These are phyloP conservation scores for Exocentrus adspersus DNA, from an alignment of 2,888 invertebrate species.

Conservation along the genomic window DNA sequence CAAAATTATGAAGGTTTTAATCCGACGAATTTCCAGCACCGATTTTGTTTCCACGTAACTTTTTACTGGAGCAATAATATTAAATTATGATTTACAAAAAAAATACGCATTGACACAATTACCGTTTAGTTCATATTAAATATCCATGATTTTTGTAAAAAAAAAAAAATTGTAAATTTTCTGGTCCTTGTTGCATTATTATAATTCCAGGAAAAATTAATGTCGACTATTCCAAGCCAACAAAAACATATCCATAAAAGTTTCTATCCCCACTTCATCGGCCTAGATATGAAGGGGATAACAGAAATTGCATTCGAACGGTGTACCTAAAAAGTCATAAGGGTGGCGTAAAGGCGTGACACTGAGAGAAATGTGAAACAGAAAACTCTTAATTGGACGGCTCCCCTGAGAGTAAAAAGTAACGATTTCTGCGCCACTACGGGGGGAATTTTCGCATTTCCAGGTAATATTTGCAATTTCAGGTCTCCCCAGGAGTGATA, in stretches of 20 bases:
- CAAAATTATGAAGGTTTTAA: neutral
- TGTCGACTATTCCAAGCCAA: no score
- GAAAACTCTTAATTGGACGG: slow-evolving; percentile 20
- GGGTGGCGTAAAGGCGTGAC: slow-evolving; percentile 7
- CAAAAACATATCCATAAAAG: no score
- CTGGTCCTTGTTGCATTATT: no score
- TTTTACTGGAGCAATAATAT: no score
- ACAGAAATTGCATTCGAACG: neutral
- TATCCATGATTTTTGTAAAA: no score
- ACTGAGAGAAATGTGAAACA: slow-evolving; percentile 16
- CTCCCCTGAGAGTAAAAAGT: slow-evolving; percentile 7
- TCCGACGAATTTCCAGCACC: neutral
- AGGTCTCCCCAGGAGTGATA: slow-evolving; percentile 1
- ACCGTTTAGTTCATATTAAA: no score
- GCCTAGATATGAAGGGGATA: neutral
- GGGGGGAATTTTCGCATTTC: neutral
- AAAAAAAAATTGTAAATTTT: no score
- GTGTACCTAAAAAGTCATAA: slow-evolving; percentile 1
- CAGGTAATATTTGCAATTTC: neutral
- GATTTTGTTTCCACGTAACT: no score
- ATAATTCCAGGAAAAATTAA: no score
- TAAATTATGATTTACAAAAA: no score
- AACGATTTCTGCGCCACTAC: neutral
- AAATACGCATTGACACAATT: no score
- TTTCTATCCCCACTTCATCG: no score